Percentiles rank a stretch among this genome's conserved stretches.
These are phyloP conservation scores for Aphidoletes aphidimyza DNA, from an alignment of 2,888 invertebrate species.

Conservation along the genomic window DNA sequence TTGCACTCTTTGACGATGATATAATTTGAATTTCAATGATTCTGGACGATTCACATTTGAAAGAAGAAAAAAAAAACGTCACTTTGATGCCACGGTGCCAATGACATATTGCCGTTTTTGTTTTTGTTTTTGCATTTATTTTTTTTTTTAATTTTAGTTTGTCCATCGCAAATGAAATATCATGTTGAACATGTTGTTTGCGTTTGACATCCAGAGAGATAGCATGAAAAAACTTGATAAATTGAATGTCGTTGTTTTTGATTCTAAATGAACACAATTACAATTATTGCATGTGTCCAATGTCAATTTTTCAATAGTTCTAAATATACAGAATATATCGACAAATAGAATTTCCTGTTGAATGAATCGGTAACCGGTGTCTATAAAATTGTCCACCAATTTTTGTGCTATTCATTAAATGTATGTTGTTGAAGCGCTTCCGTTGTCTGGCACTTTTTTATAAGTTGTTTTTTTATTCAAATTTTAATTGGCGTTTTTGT, in stretches of 20 bases:
- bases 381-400: conserved; percentile 7
- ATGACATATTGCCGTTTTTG: background rate
- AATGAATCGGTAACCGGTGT: background rate
- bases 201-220: background rate
- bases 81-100: background rate
- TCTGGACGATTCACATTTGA: background rate
- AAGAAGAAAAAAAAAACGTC: background rate
- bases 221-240: background rate
- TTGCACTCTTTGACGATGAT: background rate
- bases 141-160: no score
- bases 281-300: background rate
- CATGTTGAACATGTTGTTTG: background rate
- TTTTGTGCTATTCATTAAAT: background rate
- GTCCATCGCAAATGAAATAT: background rate
- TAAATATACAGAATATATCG: conserved; percentile 16
- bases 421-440: conserved; percentile 7
- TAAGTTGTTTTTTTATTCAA: background rate
- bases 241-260: background rate
- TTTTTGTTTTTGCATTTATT: no score
- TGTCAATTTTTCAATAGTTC: conserved; percentile 3
- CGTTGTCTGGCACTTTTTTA: background rate
- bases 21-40: background rate
- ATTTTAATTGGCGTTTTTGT: conserved; percentile 41
- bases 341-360: background rate
- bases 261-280: background rate